Percentiles rank a stretch among this genome's conserved stretches.
Evolutionary conservation across 2,797 vertebrate species (phyloP).

Genomic region (Monodelphis domestica): DNA sequence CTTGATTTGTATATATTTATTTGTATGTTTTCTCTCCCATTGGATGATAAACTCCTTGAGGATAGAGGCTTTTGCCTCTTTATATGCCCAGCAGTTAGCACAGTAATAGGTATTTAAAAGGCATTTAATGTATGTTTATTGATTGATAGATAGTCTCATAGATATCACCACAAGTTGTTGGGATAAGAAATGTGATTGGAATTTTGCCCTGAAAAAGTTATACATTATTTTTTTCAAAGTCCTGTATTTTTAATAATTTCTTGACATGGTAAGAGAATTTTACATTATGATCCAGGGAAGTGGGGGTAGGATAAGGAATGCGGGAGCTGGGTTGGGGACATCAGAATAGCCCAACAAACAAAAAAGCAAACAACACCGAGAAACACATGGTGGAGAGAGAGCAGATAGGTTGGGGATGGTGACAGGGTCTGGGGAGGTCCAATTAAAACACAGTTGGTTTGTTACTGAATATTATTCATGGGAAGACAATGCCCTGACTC

Average conservation of each 20-base stretch:
- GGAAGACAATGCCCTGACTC: conserved; percentile 83
- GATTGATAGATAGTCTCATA: no score
- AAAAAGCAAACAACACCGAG: conserved; percentile 82
- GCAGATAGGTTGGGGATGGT: conserved; percentile 16
- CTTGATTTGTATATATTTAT: no score
- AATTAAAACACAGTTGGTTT: conserved; percentile 82
- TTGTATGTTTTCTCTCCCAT: no score
- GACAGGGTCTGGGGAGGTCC: conserved; percentile 68
- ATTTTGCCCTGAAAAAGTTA: no score
- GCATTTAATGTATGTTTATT: neutral
- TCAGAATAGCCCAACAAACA: conserved; percentile 76
- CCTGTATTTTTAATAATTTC: conserved; percentile 88
- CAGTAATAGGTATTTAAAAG: neutral
- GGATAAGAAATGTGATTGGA: no score
- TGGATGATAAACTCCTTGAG: no score
- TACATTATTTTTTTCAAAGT: conserved; percentile 83
- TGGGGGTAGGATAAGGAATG: conserved; percentile 28
- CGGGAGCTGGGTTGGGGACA: conserved; percentile 19
- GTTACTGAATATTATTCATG: conserved; percentile 83
- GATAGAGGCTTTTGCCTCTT: no score
- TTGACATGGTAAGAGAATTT: conserved; percentile 86
- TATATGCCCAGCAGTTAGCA: neutral
- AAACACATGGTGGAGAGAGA: conserved; percentile 75
- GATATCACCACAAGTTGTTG: no score
- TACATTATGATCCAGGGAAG: conserved; percentile 82